Conservation (phyloP, 2,888 invertebrate species). For the Hypolimnas misippus region DNA sequence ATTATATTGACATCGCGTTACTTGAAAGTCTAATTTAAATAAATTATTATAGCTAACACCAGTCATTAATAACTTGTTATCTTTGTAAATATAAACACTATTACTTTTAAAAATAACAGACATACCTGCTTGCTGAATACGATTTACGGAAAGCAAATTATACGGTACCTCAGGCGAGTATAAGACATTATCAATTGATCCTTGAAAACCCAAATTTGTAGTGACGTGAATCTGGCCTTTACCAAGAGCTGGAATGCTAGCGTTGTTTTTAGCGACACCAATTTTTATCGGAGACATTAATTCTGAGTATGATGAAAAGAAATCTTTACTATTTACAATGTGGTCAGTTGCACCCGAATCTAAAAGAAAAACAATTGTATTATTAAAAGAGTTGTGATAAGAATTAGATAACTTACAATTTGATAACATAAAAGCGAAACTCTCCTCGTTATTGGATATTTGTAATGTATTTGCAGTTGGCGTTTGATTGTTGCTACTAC, state of each 20-base stretch:
- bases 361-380: slow-evolving; percentile 6
- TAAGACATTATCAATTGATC: neutral
- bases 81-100: neutral
- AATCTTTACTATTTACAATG: slow-evolving; percentile 7
- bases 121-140: slow-evolving; percentile 4
- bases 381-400: neutral
- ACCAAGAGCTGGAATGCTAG: slow-evolving; percentile 2
- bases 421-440: slow-evolving; percentile 2
- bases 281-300: neutral
- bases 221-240: slow-evolving; percentile 1
- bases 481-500: neutral
- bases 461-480: neutral
- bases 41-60: neutral
- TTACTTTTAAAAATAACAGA: neutral
- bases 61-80: neutral
- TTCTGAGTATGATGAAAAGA: slow-evolving; percentile 2
- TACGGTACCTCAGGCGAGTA: neutral
- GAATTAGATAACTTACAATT: neutral
- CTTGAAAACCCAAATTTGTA: slow-evolving; percentile 7
- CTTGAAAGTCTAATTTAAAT: slow-evolving; percentile 4
- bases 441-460: neutral
- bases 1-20: slow-evolving; percentile 2
- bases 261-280: slow-evolving; percentile 5
- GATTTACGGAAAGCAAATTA: neutral
- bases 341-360: slow-evolving; percentile 5